These are phyloP conservation scores for Aleiodes sp. DNA, from an alignment of 1,140 invertebrate genomes.

Conservation along the genomic window DNA sequence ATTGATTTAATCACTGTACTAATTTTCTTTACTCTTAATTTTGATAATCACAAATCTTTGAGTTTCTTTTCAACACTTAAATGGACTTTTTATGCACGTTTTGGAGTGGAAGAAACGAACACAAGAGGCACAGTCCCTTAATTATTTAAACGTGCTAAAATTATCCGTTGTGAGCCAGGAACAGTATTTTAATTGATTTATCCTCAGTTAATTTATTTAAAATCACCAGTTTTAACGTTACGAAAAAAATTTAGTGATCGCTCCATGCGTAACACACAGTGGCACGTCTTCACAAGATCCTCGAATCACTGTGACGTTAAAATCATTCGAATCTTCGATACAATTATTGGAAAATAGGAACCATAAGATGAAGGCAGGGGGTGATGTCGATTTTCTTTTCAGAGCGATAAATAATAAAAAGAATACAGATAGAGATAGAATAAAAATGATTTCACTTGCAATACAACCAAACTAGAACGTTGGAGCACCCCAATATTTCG, in stretches of 20 bases:
- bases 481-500: not conserved
- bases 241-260: not conserved
- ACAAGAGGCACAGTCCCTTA: slow-evolving; percentile 3
- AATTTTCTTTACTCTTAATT: slow-evolving; percentile 6
- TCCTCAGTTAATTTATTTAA: not conserved
- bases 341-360: slow-evolving; percentile 15
- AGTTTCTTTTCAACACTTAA: slow-evolving; percentile 4
- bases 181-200: not conserved
- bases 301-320: not conserved
- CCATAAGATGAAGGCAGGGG: slow-evolving; percentile 19
- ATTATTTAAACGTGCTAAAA: not conserved
- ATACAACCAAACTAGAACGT: slow-evolving; percentile 2
- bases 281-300: not conserved
- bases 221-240: not conserved
- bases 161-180: slow-evolving; percentile 3
- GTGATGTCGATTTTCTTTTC: not conserved
- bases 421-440: too few species aligned
- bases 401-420: too few species aligned
- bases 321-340: not conserved
- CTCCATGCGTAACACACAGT: not conserved
- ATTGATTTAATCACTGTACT: slow-evolving; percentile 25
- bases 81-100: not conserved
- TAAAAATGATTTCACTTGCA: not conserved
- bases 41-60: not conserved
- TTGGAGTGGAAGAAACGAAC: not conserved